Percentiles rank a stretch among this genome's conserved stretches.
Evolutionary conservation across 2,797 vertebrate genomes (phyloP).

Genomic region (Natrix natrix): DNA sequence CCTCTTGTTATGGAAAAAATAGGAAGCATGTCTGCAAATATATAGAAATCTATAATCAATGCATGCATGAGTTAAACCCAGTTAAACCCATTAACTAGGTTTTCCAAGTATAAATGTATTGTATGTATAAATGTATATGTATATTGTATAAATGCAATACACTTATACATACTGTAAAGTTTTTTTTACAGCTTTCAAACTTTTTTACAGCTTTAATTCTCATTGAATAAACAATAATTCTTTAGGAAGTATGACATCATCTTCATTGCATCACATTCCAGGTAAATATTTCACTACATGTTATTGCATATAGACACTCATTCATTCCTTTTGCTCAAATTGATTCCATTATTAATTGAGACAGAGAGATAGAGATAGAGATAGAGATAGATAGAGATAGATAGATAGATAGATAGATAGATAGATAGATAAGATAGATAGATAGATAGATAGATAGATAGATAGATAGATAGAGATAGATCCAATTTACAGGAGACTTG

Average conservation of each 20-base stretch:
- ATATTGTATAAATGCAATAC: no score
- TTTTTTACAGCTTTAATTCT: not conserved
- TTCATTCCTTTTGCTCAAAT: not conserved
- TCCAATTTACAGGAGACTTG: not conserved
- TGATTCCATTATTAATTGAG: not conserved
- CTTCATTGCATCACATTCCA: not conserved
- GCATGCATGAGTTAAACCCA: not conserved
- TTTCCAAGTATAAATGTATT: not conserved
- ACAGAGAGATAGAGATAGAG: no score
- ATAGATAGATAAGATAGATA: no score
- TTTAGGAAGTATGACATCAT: not conserved
- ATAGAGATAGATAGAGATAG: no score
- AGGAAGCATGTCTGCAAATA: not conserved
- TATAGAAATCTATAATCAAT: not conserved
- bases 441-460: no score
- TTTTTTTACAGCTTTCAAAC: no score
- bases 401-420: not conserved
- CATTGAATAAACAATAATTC: not conserved
- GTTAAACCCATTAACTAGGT: not conserved
- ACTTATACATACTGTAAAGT: no score
- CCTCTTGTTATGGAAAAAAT: not conserved
- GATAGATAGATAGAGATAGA: no score
- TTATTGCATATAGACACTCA: not conserved
- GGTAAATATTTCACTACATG: not conserved
- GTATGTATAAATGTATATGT: not conserved